Evolutionary conservation across 2,113 vertebrate species (phyloP), one percentile per base, ranked within the genome.

Genomic region (Perca fluviatilis): DNA sequence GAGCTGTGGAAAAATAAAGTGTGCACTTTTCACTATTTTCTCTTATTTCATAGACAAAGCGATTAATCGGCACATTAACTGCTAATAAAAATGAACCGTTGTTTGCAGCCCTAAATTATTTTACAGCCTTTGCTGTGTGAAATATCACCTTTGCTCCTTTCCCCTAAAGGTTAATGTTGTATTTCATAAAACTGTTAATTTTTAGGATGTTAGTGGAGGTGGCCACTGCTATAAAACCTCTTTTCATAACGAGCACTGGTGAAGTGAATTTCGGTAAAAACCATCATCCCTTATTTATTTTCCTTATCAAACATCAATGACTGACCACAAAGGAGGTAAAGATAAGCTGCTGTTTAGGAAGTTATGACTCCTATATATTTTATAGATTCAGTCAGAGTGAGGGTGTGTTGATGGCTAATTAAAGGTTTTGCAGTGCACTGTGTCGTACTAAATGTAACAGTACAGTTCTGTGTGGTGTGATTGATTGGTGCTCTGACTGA

Each of bases 401-500:
- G n/a, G 21, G 76, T 47, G 78, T 30, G 36, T 60, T 68, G 40
- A 65, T 64, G 57, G 58, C 74, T 65, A 64, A 84, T 83, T 73
- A 62, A 79, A 68, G 66, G 61, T 33, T 72, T 72, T 43, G 40
- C 40, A 43, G 10, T 43, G 40, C 40, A 43, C 74, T 74, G 83
- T 77, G 74, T 62, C 30, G 1, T 47, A 67, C 68, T 53, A 12
- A 62, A 75, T 74, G 67, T 63, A 79, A 64, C 75, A 73, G 71
- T 8, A 30, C 74, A 87, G 54, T 79, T 54, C 72, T 74, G 68
- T 58, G 68, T 50, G 12, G 58, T 69, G 76, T 73, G 84, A 90
- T 91, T 89, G 89, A 90, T 93, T 74, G 36, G 77, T 81, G 76
- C 77, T 80, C 79, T 77, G 79, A 80, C 73, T 86, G 83, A 85